Evolutionary conservation across 2,888 invertebrate genomes (phyloP), one percentile per base, ranked within the genome.

Genomic region (Eledone cirrhosa): DNA sequence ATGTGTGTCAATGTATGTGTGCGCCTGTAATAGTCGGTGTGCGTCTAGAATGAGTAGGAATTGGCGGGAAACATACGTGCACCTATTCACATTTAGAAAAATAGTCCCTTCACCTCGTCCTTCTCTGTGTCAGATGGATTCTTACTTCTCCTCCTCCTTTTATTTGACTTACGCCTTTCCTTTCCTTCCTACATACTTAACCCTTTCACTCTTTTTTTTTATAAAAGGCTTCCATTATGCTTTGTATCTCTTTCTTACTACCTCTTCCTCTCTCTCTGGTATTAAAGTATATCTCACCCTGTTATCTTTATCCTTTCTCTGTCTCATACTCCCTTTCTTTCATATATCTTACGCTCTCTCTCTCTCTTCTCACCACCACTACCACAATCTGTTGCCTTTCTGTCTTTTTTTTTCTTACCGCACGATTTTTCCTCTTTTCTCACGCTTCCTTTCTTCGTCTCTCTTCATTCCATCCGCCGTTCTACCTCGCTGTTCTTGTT

Each of bases 41-140:
- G 72, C 72, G 72, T 76, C 83, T 81, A 87, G 86, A 89, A 87
- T 87, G 89, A 88, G 88, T 88, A 88, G 86, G 87, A 88, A 88
- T 89, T 89, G 89, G 89, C 89, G 89, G 88, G 88, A 89, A 89
- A 88, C 85, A 84, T 87, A 86, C 86, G 86, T 85, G 83, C 82
- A 84, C 82, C 85, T 83, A 87, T 88, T 87, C 87, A 88, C 84
- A 83, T 82, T 72, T 33, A 82, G 79, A 81, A 81, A 81, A 80
- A 78, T 80, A 75, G 78, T 79, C 33, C 63, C 78, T 41, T 31
- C 72, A 41, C 72, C 33, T 14, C n/a, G n/a, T 33, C 69, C 22
- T 13, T 31, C 19, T n/a, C 72, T 41, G 41, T 41, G 41, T 41
- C 41, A 41, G 41, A 41, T 41, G 41, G 41, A 5, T 41, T 41